Base-by-base conservation (phyloP, 2,797 vertebrate species). In the Rhynchotus rufescens region DNA sequence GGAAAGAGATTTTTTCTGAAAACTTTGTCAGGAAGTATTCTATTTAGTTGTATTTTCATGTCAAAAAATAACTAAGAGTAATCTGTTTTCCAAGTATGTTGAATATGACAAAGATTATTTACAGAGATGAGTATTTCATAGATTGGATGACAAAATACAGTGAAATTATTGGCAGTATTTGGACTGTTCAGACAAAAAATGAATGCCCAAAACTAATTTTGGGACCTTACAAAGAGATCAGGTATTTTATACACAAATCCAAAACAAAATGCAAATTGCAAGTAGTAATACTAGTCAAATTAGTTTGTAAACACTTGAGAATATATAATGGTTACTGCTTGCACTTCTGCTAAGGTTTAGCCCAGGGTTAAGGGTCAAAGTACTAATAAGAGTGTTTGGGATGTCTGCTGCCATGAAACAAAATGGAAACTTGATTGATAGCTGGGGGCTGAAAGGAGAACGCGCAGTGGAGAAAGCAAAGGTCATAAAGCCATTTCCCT, bases 401-500 rank as follows among this genome's bases (percentile, higher is more conserved):
- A 98, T 99, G 98, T 99, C 98, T 99, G 98, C 99, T 99, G 99
- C 98, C 99, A 99, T 97, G 98, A 98, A 98, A 98, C 98, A 99
- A 99, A 99, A 99, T 99, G 98, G 98, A 99, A 99, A 99, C 98
- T 98, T 99, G 99, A 99, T 99, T 99, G 98, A 99, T 99, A 98
- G 98, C 98, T 98, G 94, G 97, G 97, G 98, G 98, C 94, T 97
- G 97, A 97, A 97, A 98, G 96, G 97, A 97, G 97, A 98, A 96
- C 82, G 96, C 89, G 97, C 97, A 97, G 95, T 97, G 95, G 97
- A 98, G 98, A 98, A 98, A 98, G 98, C 98, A 98, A 98, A 98
- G 98, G 98, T 98, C 98, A 98, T 97, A 93, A 95, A 98, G 96
- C 97, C 97, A 97, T 97, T 98, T 98, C 98, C 97, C 97, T 97